Base-by-base conservation (phyloP, 2,888 invertebrate genomes). In the Rotaria socialis region DNA sequence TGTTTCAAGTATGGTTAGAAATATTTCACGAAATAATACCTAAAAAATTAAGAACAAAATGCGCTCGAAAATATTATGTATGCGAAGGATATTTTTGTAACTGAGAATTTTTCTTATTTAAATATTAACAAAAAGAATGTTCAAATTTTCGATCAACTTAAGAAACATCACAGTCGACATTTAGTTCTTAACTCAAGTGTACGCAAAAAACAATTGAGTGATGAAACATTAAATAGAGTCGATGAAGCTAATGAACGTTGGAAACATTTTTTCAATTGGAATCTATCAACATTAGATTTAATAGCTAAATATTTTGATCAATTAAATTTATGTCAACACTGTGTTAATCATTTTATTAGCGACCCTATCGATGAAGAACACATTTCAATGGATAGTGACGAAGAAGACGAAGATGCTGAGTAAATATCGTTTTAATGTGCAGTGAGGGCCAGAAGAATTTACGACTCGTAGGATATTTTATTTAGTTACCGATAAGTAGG, bases 21-120 rank as follows among this genome's bases (percentile, higher is more conserved):
- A 97, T 88, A 99, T 99, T 92, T 99, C 98, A 91, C 97, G 98
- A 92, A 99, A 99, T 91, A 99, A 99, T 22, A 94, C 93, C 74
- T 74, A 74, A 19, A 74, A 41, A 8, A 35, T 35, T 19, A 41
- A 22, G 7, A 74, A 74, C 19, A 0, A 27, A 67, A 35, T 11
- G 35, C 19, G 27, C n/a, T 67, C 56, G 22, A 56, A 56, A 56
- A 8, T 22, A 55, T 22, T 55, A 55, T 55, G 55, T 55, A 55
- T 22, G 22, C 4, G 5, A 19, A 6, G 4, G 22, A 55, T 55
- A 55, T 52, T 52, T 47, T 11, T 47, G 8, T 47, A 47, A 4
- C 47, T 3, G 52, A 52, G 3, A 52, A 16, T 16, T 14, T 16
- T 16, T 52, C 16, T 52, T 16, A 52, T 52, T 16, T 52, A 16